These are phyloP conservation scores for Apeltes quadracus DNA, from an alignment of 2,113 vertebrate genomes.

Conservation along the genomic window DNA sequence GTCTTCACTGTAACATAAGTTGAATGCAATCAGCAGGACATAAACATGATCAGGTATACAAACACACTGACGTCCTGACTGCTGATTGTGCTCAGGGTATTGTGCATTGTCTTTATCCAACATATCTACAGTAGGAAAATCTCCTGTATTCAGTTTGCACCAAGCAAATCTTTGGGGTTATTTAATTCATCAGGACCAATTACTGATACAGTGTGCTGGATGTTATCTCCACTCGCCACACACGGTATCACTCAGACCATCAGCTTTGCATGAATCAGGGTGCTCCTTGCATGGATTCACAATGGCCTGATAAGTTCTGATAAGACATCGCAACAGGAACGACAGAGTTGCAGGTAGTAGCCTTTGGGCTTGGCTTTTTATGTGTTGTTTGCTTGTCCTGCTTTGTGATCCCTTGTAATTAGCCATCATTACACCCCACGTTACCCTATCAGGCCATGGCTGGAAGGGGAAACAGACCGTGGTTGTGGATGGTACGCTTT, in stretches of 20 bases:
- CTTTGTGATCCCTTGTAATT: constrained; percentile 82
- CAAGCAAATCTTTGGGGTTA: constrained; percentile 65
- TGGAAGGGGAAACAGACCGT: constrained; percentile 79
- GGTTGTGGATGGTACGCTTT: constrained; percentile 76
- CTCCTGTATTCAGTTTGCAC: constrained; percentile 76
- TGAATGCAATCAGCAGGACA: not conserved
- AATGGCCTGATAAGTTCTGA: constrained; percentile 49
- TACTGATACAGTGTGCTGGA: constrained; percentile 66
- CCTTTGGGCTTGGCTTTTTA: constrained; percentile 41
- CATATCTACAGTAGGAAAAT: constrained; percentile 70
- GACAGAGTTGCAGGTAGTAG: constrained; percentile 24
- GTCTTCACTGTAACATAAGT: not conserved
- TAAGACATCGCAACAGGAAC: constrained; percentile 33
- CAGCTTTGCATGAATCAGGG: constrained; percentile 62
- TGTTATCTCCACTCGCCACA: constrained; percentile 69
- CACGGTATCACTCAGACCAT: constrained; percentile 65
- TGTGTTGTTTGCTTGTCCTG: constrained; percentile 76
- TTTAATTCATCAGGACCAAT: constrained; percentile 76
- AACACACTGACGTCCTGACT: not conserved
- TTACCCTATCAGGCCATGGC: constrained; percentile 76
- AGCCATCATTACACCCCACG: constrained; percentile 80
- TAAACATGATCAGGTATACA: constrained; percentile 3
- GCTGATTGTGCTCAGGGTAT: constrained; percentile 42
- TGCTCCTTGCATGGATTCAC: constrained; percentile 55
- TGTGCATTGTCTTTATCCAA: constrained; percentile 58